phyloP scores from a whole-genome alignment of 2,888 invertebrate species.

The Eulithis testata region DNA sequence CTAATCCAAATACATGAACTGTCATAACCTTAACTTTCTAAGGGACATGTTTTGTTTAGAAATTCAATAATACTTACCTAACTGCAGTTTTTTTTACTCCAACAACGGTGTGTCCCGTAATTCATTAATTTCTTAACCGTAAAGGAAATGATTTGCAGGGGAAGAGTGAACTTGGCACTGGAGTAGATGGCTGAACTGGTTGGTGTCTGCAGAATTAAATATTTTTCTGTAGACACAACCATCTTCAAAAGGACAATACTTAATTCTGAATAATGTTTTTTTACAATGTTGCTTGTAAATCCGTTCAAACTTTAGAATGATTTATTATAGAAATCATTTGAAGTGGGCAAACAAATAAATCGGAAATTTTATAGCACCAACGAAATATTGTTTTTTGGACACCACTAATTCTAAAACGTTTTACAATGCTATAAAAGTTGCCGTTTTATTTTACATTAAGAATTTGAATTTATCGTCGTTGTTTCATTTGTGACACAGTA shows the following conservation, averaged over 20 bases:
- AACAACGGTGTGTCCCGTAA: too few relatives aligned
- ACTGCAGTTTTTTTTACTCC: too few relatives aligned
- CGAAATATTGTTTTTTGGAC: slow-evolving; percentile 66
- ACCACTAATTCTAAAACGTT: slow-evolving; percentile 62
- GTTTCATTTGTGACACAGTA: slow-evolving; percentile 66
- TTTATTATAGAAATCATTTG: slow-evolving; percentile 38
- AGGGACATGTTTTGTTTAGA: slow-evolving; percentile 6
- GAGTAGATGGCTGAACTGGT: too few relatives aligned
- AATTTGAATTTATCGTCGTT: slow-evolving; percentile 70
- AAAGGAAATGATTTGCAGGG: too few relatives aligned
- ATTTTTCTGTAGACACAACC: too few relatives aligned
- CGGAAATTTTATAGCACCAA: slow-evolving; percentile 54
- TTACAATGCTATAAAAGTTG: slow-evolving; percentile 65
- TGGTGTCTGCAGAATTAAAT: too few relatives aligned
- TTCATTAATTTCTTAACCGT: too few relatives aligned
- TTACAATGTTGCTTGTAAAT: slow-evolving; percentile 31
- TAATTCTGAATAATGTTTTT: too few relatives aligned
- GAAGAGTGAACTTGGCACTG: too few relatives aligned
- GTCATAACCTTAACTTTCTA: slow-evolving; percentile 19
- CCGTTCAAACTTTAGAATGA: slow-evolving; percentile 1
- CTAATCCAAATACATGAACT: slow-evolving; percentile 32
- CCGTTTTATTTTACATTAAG: slow-evolving; percentile 70
- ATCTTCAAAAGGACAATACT: too few relatives aligned
- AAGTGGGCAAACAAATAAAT: slow-evolving; percentile 57
- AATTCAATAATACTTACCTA: slow-evolving; percentile 10